phyloP scores from a whole-genome alignment of 2,797 vertebrate species.

The Threskiornis aethiopicus region DNA sequence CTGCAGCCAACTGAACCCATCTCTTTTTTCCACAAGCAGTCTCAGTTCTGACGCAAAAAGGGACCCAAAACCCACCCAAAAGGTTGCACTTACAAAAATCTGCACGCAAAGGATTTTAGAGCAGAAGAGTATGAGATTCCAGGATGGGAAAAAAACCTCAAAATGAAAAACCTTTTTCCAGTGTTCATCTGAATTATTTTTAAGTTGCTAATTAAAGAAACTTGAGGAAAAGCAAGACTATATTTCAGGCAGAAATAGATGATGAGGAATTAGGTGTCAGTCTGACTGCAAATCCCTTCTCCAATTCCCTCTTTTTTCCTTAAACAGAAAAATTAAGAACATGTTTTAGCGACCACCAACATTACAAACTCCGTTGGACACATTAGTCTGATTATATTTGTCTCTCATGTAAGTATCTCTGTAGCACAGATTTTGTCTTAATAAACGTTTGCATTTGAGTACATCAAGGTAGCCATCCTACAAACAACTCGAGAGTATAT shows the following conservation, averaged over 20 bases:
- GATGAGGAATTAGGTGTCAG: not conserved
- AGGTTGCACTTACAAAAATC: not conserved
- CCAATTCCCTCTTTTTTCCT: not conserved
- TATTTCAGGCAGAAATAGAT: not conserved
- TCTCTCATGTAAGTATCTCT: not conserved
- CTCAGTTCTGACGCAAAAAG: not conserved
- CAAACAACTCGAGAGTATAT: not conserved
- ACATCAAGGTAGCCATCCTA: not conserved
- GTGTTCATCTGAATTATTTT: not conserved
- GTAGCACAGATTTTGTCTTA: not conserved
- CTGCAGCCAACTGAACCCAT: not conserved
- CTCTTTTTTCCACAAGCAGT: fast-evolving
- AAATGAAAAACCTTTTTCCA: fast-evolving
- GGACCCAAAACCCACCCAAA: not conserved
- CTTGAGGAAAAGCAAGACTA: not conserved
- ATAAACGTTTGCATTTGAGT: not conserved
- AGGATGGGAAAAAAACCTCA: fast-evolving
- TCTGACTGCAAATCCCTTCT: not conserved
- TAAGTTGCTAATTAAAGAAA: not conserved
- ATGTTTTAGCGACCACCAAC: not conserved
- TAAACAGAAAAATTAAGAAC: not conserved
- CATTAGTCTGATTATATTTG: not conserved
- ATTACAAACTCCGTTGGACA: not conserved
- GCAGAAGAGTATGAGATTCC: not conserved
- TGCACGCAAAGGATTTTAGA: not conserved